A percentile compares a stretch with the other conserved stretches of the same genome.
Conservation (phyloP, 1,140 invertebrate genomes). For the Musca vetustissima region DNA sequence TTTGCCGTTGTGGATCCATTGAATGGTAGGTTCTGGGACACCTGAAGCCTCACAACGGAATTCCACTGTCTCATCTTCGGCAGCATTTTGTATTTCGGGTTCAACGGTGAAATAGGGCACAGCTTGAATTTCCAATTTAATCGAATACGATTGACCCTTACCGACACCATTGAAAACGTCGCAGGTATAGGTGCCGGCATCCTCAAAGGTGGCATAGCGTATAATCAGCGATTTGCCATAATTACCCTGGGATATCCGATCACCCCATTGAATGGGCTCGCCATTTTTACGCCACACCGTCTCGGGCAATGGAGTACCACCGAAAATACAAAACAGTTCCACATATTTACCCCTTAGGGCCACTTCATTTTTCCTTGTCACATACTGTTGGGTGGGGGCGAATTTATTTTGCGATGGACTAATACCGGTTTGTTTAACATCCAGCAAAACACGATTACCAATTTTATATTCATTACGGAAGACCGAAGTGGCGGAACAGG, state of each 20-base stretch:
- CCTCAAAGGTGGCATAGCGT: slow-evolving; percentile 79
- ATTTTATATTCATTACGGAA: slow-evolving; percentile 90
- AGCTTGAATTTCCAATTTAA: slow-evolving; percentile 78
- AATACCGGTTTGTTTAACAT: slow-evolving; percentile 75
- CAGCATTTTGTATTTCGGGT: slow-evolving; percentile 83
- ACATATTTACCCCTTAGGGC: slow-evolving; percentile 79
- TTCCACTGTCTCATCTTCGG: slow-evolving; percentile 86
- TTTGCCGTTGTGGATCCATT: slow-evolving; percentile 97
- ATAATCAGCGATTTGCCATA: slow-evolving; percentile 92
- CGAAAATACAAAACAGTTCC: slow-evolving; percentile 86
- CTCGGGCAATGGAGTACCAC: slow-evolving; percentile 83
- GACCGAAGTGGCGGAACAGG: slow-evolving; percentile 83
- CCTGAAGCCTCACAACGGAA: slow-evolving; percentile 89
- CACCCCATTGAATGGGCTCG: slow-evolving; percentile 64
- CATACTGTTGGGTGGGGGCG: slow-evolving; percentile 77
- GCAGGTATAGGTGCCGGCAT: slow-evolving; percentile 86
- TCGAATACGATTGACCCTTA: slow-evolving; percentile 78
- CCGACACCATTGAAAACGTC: slow-evolving; percentile 90
- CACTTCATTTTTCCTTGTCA: slow-evolving; percentile 81
- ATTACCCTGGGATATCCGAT: slow-evolving; percentile 79
- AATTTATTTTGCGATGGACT: slow-evolving; percentile 76
- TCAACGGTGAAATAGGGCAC: slow-evolving; percentile 92
- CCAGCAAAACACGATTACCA: slow-evolving; percentile 78
- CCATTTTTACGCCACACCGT: slow-evolving; percentile 85
- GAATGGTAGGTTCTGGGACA: slow-evolving; percentile 84